phyloP scores from a whole-genome alignment of 2,797 vertebrate genomes.

The Centropyge bicolor region DNA sequence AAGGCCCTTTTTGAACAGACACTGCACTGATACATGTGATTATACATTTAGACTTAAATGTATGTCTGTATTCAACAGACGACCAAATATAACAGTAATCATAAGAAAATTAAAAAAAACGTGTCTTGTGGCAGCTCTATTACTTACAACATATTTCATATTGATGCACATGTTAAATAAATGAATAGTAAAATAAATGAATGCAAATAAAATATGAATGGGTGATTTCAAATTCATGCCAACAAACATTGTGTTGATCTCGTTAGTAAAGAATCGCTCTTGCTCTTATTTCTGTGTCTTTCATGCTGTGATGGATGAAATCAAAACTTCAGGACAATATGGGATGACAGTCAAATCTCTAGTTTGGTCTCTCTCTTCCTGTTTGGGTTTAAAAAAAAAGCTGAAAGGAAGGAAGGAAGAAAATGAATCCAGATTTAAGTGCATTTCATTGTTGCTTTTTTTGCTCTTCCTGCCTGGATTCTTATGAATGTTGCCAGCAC shows the following conservation, averaged over 20 bases:
- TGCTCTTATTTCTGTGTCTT: neutral
- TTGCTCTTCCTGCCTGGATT: neutral
- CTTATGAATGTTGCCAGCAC: neutral
- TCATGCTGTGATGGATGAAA: constrained; percentile 2
- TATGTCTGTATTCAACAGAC: neutral
- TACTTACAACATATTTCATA: neutral
- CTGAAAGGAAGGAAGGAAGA: constrained; percentile 15
- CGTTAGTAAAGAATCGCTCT: neutral
- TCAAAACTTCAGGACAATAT: neutral
- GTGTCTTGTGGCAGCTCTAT: too few species aligned
- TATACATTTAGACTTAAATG: neutral
- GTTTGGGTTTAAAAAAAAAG: neutral
- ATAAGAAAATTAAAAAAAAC: neutral
- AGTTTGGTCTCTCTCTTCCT: neutral
- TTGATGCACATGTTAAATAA: constrained; percentile 12
- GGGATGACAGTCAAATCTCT: neutral
- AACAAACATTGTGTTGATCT: neutral
- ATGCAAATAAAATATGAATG: constrained; percentile 2
- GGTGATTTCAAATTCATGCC: constrained; percentile 10
- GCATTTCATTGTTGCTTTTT: neutral
- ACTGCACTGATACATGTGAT: neutral
- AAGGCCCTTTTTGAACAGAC: too few species aligned
- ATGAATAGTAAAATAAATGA: constrained; percentile 1
- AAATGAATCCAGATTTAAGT: neutral
- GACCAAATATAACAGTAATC: neutral